Conservation (phyloP, 2,113 vertebrate species). For the Puma concolor region DNA sequence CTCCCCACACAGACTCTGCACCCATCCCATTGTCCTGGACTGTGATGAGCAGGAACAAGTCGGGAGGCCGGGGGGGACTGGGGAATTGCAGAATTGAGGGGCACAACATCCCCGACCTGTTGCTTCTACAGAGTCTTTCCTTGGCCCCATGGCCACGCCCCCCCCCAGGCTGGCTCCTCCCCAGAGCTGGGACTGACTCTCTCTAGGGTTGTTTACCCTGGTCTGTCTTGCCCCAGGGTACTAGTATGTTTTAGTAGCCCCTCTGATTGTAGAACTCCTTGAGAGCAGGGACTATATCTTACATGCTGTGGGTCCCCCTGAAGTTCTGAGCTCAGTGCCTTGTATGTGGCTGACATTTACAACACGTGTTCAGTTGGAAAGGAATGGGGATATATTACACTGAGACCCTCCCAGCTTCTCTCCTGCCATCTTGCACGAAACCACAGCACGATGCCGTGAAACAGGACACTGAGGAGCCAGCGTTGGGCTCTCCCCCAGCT, state of each 20-base stretch:
- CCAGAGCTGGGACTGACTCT: too few species aligned
- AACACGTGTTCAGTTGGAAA: not conserved
- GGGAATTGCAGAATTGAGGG: not conserved
- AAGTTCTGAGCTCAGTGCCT: not conserved
- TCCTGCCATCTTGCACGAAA: not conserved
- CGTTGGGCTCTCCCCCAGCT: not conserved
- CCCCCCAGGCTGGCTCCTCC: not conserved
- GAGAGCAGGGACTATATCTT: not conserved
- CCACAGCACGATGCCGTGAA: not conserved
- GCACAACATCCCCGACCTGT: not conserved
- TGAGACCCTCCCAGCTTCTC: not conserved
- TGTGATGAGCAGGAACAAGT: not conserved
- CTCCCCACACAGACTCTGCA: not conserved
- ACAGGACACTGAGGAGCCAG: not conserved
- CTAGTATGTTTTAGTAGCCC: not conserved
- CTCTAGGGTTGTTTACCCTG: not conserved
- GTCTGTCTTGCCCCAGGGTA: not conserved
- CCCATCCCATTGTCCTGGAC: accelerated
- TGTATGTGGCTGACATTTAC: not conserved
- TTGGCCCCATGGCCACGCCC: not conserved
- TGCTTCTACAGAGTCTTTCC: not conserved
- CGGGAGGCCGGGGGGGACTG: accelerated
- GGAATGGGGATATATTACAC: not conserved
- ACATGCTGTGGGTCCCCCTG: not conserved
- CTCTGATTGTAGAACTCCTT: not conserved